Percentiles rank a stretch among this genome's conserved stretches.
phyloP scores from a whole-genome alignment of 2,888 invertebrate species.

The Leptopilina myrica region DNA sequence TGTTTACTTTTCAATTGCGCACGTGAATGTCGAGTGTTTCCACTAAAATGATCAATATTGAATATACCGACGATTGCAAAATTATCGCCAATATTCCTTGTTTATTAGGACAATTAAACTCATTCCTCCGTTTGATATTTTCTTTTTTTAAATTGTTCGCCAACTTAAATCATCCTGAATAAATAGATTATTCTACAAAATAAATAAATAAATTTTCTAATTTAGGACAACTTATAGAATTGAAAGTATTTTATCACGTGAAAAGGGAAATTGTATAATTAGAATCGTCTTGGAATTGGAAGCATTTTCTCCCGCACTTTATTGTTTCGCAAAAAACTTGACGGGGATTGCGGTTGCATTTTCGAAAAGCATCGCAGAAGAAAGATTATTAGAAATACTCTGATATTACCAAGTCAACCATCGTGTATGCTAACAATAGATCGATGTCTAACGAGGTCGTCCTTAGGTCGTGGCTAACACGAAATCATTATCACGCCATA shows the following conservation, averaged over 20 bases:
- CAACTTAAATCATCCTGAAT: not conserved
- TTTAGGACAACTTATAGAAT: too few species aligned
- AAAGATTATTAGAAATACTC: slow-evolving; percentile 18
- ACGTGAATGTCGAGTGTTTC: slow-evolving; percentile 18
- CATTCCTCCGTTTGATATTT: not conserved
- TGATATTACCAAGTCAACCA: slow-evolving; percentile 36
- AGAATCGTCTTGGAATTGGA: too few species aligned
- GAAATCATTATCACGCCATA: slow-evolving; percentile 53
- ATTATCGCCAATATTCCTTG: not conserved
- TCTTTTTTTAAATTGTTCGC: not conserved
- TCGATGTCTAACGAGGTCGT: slow-evolving; percentile 53
- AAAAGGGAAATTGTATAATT: too few species aligned
- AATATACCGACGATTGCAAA: not conserved
- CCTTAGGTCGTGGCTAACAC: slow-evolving; percentile 51
- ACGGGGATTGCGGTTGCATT: too few species aligned
- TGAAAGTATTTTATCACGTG: too few species aligned
- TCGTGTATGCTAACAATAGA: slow-evolving; percentile 47
- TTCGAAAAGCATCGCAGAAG: not conserved
- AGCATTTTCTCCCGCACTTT: too few species aligned
- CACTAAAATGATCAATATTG: slow-evolving; percentile 44
- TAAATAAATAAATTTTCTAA: too few species aligned
- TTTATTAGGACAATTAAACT: not conserved
- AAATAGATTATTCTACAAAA: not conserved
- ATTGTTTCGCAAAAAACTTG: too few species aligned
- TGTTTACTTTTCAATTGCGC: not conserved